These are phyloP conservation scores for Coecobrya sp. DNA, from an alignment of 2,888 invertebrate species.

Conservation along the genomic window DNA sequence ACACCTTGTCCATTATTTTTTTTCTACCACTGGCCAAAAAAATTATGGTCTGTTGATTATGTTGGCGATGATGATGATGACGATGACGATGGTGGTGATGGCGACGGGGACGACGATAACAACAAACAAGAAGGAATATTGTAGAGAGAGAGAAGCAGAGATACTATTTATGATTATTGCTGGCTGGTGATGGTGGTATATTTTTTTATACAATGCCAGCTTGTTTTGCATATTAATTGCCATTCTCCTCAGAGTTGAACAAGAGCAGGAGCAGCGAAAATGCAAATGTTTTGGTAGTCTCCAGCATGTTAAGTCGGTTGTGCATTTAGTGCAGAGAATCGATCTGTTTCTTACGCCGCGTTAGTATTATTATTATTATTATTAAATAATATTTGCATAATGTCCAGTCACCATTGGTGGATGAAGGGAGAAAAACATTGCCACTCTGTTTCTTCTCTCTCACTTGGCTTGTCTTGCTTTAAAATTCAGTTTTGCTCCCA, in stretches of 20 bases:
- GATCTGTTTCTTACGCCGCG: neutral
- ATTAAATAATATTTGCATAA: no score
- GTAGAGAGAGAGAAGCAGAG: neutral
- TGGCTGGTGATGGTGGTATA: neutral
- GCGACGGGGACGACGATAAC: neutral
- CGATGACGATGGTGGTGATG: neutral
- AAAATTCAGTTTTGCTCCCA: no score
- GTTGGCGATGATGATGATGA: neutral
- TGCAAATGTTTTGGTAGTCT: no score
- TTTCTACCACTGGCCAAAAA: neutral
- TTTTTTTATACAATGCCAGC: neutral
- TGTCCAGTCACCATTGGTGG: neutral
- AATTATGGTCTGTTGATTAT: slow-evolving; percentile 59
- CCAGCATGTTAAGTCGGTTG: no score
- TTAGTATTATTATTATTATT: neutral
- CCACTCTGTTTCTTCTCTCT: neutral
- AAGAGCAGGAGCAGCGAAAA: neutral
- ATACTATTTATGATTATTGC: slow-evolving; percentile 39
- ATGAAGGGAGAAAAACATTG: neutral
- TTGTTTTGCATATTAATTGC: slow-evolving; percentile 59
- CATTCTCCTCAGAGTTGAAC: neutral
- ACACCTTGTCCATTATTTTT: neutral
- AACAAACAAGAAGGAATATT: no score
- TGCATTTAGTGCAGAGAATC: no score
- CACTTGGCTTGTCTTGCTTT: no score